phyloP scores from a whole-genome alignment of 2,113 vertebrate species.

The Australoheros scitulus region DNA sequence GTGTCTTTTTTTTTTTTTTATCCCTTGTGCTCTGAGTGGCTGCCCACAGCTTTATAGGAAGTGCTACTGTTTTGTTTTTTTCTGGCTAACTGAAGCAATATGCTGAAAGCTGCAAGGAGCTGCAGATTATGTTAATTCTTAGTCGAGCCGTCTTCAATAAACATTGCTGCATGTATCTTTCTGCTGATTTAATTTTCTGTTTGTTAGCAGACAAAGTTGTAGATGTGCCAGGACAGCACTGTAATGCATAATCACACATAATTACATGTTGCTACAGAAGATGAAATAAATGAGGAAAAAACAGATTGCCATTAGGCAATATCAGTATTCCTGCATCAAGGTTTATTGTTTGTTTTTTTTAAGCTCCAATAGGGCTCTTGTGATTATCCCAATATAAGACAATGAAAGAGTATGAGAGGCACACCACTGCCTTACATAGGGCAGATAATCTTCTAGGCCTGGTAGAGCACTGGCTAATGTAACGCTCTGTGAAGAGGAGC shows the following conservation, averaged over 20 bases:
- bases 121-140: conserved; percentile 7
- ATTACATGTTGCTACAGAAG: background rate
- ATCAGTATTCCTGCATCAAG: background rate
- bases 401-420: background rate
- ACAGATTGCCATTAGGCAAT: background rate
- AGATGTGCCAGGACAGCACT: background rate
- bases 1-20: background rate
- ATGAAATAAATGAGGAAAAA: background rate
- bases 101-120: conserved; percentile 20
- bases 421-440: background rate
- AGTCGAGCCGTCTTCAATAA: background rate
- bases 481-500: background rate
- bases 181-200: conserved; percentile 4
- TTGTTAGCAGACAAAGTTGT: background rate
- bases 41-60: conserved; percentile 45
- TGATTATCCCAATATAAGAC: background rate
- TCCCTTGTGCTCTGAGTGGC: background rate
- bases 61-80: conserved; percentile 2
- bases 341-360: background rate
- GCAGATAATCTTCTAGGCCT: background rate
- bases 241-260: background rate
- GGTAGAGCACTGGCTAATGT: conserved; percentile 4
- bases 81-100: conserved; percentile 1
- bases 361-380: background rate
- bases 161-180: background rate